phyloP scores from a whole-genome alignment of 2,888 invertebrate species.

The Platycheirus albimanus region DNA sequence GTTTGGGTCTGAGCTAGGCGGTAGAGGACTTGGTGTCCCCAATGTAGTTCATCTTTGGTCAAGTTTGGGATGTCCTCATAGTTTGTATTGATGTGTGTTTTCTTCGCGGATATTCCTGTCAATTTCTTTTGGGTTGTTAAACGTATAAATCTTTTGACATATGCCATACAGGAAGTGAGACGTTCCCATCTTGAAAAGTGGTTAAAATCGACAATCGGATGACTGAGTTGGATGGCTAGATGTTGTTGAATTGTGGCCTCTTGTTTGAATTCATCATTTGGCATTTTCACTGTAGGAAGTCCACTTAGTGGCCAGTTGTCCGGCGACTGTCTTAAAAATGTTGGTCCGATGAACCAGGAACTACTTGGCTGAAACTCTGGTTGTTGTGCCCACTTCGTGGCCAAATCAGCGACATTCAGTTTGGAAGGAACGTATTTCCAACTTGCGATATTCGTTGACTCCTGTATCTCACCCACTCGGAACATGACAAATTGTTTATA shows the following conservation, averaged over 20 bases:
- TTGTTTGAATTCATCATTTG: background rate
- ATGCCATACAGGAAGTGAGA: conserved; percentile 14
- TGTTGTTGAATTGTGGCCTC: background rate
- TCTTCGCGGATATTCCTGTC: conserved; percentile 16
- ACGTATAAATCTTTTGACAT: conserved; percentile 17
- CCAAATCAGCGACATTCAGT: conserved; percentile 66
- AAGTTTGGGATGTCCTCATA: background rate
- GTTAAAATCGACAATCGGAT: conserved; percentile 3
- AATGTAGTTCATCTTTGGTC: conserved; percentile 23
- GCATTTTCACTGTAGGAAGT: background rate
- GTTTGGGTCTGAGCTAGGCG: conserved; percentile 40
- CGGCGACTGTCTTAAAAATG: conserved; percentile 45
- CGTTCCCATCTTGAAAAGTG: conserved; percentile 41
- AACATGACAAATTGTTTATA: conserved; percentile 70
- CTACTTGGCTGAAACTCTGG: conserved; percentile 5
- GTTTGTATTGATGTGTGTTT: conserved; percentile 5
- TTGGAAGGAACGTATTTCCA: conserved; percentile 63
- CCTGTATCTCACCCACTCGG: conserved; percentile 69
- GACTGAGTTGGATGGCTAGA: background rate
- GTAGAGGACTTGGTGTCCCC: conserved; percentile 28
- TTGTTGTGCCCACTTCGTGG: conserved; percentile 57
- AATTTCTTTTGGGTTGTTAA: conserved; percentile 6
- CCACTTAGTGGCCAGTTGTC: conserved; percentile 29
- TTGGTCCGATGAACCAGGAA: conserved; percentile 55
- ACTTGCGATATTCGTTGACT: conserved; percentile 38